phyloP scores from a whole-genome alignment of 2,888 invertebrate genomes.

The Temnothorax unifasciatus region DNA sequence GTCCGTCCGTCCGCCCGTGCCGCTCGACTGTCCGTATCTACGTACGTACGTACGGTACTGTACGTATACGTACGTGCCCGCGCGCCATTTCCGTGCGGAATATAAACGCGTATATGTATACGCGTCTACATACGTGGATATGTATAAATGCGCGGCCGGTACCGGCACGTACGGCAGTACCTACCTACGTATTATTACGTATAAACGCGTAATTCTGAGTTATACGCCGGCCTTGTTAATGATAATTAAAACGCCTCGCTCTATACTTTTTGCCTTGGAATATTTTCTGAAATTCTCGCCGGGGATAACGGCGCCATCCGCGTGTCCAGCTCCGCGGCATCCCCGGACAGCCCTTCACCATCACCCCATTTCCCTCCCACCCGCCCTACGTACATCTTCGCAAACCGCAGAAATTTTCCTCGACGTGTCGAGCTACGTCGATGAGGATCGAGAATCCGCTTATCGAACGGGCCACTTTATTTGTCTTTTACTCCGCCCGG shows the following conservation, averaged over 20 bases:
- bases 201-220: conserved; percentile 85
- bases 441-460: conserved; percentile 31
- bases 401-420: conserved; percentile 27
- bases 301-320: conserved; percentile 76
- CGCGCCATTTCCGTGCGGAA: conserved; percentile 68
- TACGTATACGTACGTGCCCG: conserved; percentile 70
- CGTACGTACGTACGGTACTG: conserved; percentile 62
- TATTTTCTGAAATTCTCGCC: conserved; percentile 78
- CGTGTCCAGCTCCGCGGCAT: conserved; percentile 53
- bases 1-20: conserved; percentile 69
- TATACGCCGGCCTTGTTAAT: conserved; percentile 85
- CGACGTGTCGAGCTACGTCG: neutral
- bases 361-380: conserved; percentile 37
- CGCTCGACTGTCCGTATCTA: conserved; percentile 72
- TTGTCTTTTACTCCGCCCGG: neutral
- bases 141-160: conserved; percentile 68
- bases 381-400: conserved; percentile 21
- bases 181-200: conserved; percentile 83
- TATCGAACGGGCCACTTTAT: neutral
- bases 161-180: conserved; percentile 75
- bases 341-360: conserved; percentile 32
- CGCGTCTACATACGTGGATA: conserved; percentile 58
- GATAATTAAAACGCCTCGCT: conserved; percentile 85
- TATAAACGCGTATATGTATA: conserved; percentile 62
- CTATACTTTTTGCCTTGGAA: conserved; percentile 81